Conservation (phyloP, 1,140 invertebrate species). For the Drosophila sproati region DNA sequence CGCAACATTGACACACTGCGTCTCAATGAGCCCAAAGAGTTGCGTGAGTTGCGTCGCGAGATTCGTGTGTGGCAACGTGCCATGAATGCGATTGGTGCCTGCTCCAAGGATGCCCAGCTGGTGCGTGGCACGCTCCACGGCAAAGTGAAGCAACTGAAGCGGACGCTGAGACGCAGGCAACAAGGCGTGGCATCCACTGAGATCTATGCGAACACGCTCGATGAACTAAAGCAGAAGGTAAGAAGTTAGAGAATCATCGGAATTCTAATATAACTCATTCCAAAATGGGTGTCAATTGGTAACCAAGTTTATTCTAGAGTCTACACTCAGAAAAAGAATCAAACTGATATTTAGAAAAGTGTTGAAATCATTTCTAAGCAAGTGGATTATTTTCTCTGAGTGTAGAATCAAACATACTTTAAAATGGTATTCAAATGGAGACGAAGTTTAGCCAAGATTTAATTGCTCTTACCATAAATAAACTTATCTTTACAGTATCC, state of each 20-base stretch:
- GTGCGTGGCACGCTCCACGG: conserved; percentile 89
- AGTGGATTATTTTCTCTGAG: too few relatives aligned
- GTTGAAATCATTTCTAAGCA: background rate
- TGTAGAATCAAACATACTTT: too few relatives aligned
- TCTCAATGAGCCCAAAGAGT: conserved; percentile 88
- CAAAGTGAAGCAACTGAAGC: conserved; percentile 87
- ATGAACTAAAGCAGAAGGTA: conserved; percentile 87
- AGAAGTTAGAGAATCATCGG: background rate
- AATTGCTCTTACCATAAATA: too few relatives aligned
- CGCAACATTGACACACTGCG: conserved; percentile 87
- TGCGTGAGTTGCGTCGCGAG: conserved; percentile 90
- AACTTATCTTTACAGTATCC: conserved; percentile 86
- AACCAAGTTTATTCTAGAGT: background rate
- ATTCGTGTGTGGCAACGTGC: conserved; percentile 91
- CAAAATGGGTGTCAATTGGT: too few relatives aligned
- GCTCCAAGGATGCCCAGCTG: conserved; percentile 90
- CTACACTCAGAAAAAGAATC: too few relatives aligned
- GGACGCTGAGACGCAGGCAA: conserved; percentile 86
- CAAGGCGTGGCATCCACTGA: conserved; percentile 86
- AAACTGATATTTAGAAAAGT: too few relatives aligned
- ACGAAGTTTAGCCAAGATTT: too few relatives aligned
- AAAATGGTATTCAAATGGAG: too few relatives aligned
- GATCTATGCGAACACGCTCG: conserved; percentile 87
- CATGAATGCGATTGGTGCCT: conserved; percentile 89
- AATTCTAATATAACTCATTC: too few relatives aligned